Conservation (phyloP, 2,888 invertebrate species). For the Drosophila suboccidentalis region DNA sequence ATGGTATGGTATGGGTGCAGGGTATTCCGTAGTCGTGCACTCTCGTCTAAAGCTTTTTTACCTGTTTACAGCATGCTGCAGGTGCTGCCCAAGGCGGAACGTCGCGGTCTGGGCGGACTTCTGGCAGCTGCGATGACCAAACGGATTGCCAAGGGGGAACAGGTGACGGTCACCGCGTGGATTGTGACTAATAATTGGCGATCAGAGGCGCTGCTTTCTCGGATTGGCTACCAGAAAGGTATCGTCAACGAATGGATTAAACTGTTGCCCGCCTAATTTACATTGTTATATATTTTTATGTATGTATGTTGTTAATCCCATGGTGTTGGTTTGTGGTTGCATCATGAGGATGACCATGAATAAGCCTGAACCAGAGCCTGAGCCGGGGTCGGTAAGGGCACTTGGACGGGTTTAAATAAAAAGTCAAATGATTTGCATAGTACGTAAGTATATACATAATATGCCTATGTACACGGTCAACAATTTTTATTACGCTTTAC, state of each 20-base stretch:
- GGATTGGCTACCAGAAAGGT: slow-evolving; percentile 69
- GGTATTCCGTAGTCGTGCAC: background rate
- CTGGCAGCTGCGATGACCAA: slow-evolving; percentile 71
- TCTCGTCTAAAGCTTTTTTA: background rate
- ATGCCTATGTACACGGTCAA: slow-evolving; percentile 71
- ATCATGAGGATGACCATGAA: background rate
- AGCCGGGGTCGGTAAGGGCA: background rate
- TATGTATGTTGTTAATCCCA: background rate
- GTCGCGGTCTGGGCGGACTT: slow-evolving; percentile 77
- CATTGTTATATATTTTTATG: background rate
- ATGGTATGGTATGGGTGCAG: background rate
- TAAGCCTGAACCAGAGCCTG: no score
- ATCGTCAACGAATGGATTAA: slow-evolving; percentile 81
- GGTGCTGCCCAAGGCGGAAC: slow-evolving; percentile 72
- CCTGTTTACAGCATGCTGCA: slow-evolving; percentile 69
- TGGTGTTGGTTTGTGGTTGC: background rate
- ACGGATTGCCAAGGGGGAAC: slow-evolving; percentile 63
- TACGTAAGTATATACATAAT: slow-evolving; percentile 27
- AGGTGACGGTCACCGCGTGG: slow-evolving; percentile 75
- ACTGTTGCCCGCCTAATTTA: slow-evolving; percentile 50
- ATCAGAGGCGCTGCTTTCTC: slow-evolving; percentile 71
- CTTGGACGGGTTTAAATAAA: slow-evolving; percentile 4
- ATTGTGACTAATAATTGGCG: slow-evolving; percentile 72
- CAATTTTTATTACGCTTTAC: slow-evolving; percentile 55
- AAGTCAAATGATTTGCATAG: slow-evolving; percentile 17